A percentile compares a stretch with the other conserved stretches of the same genome.
Evolutionary conservation across 2,113 vertebrate genomes (phyloP).

Genomic region (Pongo abelii): DNA sequence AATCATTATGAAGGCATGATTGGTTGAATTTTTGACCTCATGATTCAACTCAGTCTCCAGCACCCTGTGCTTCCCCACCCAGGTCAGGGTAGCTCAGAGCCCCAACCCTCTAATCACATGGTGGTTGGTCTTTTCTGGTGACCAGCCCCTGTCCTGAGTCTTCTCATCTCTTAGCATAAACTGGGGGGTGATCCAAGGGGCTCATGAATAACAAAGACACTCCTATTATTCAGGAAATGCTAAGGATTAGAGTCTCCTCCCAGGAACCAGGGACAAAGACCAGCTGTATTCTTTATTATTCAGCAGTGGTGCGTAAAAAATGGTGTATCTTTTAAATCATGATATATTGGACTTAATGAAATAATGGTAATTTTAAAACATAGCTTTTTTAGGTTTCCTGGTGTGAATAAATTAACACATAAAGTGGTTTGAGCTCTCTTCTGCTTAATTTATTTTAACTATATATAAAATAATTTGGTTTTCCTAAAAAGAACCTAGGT

Average conservation of each 20-base stretch:
- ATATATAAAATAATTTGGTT: conserved; percentile 15
- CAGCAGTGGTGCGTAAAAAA: neutral
- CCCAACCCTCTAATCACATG: neutral
- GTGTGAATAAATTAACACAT: neutral
- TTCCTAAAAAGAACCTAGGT: neutral
- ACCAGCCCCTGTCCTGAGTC: neutral
- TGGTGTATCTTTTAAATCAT: neutral
- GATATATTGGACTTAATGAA: neutral
- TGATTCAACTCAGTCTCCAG: neutral
- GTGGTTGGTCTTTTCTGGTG: conserved; percentile 1
- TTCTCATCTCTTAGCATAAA: conserved; percentile 13
- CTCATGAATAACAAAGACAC: neutral
- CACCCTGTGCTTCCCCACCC: neutral
- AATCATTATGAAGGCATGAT: neutral
- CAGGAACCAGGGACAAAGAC: neutral
- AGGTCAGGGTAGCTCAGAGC: neutral
- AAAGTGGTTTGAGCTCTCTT: conserved; percentile 39
- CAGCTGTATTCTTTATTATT: neutral
- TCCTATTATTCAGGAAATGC: neutral
- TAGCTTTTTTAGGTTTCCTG: neutral
- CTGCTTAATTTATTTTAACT: conserved; percentile 46
- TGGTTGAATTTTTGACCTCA: neutral
- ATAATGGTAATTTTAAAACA: conserved; percentile 15
- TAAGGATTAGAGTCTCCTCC: neutral
- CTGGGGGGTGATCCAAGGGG: neutral